A percentile compares a stretch with the other conserved stretches of the same genome.
These are phyloP conservation scores for Polymixis flavicincta DNA, from an alignment of 2,888 invertebrate species.

Conservation along the genomic window DNA sequence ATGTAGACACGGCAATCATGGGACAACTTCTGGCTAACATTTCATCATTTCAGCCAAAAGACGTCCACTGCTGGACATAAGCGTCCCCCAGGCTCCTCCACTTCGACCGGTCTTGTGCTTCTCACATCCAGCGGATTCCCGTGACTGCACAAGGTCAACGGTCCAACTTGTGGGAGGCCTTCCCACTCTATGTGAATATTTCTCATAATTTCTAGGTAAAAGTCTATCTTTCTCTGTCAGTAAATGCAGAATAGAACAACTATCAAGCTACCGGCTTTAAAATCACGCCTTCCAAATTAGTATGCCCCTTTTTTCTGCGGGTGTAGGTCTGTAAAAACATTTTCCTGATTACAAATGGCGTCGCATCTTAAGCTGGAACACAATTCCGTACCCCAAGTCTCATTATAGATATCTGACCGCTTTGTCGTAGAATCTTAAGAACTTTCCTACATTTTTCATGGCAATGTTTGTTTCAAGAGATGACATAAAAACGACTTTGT, in stretches of 20 bases:
- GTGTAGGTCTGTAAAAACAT: background rate
- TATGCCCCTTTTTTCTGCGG: background rate
- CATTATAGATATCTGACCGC: conserved; percentile 42
- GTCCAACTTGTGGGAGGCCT: too few species aligned
- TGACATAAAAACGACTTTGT: conserved; percentile 8
- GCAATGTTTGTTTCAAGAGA: conserved; percentile 19
- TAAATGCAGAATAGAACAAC: background rate
- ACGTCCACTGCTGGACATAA: too few species aligned
- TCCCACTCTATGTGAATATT: background rate
- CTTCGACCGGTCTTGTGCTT: too few species aligned
- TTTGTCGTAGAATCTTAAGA: conserved; percentile 32
- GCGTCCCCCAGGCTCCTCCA: too few species aligned
- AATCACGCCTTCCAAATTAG: background rate
- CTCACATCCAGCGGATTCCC: too few species aligned
- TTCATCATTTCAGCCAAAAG: too few species aligned
- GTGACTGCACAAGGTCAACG: too few species aligned
- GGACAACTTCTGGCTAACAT: too few species aligned
- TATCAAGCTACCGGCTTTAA: background rate
- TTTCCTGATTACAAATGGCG: conserved; percentile 41
- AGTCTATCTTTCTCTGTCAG: background rate
- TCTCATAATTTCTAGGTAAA: background rate
- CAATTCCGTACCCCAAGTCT: conserved; percentile 19
- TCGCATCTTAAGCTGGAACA: conserved; percentile 23
- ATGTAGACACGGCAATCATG: background rate
- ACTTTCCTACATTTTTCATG: conserved; percentile 3